Percentiles rank a stretch among this genome's conserved stretches.
Evolutionary conservation across 1,140 invertebrate genomes (phyloP).

Genomic region (Scaptomyza hsui): DNA sequence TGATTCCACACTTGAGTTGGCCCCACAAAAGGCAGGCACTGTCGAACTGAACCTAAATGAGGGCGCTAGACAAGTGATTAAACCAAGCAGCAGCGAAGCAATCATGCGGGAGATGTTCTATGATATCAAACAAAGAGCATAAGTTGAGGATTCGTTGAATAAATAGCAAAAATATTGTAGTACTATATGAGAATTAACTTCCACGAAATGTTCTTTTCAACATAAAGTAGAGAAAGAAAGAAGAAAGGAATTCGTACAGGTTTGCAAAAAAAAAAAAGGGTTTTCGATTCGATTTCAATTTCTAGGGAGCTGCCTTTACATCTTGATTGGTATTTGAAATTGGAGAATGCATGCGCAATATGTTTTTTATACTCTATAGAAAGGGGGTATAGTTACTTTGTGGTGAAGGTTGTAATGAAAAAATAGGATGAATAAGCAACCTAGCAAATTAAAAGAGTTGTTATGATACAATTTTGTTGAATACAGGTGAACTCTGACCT

Average conservation of each 20-base stretch:
- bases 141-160: constrained; percentile 29
- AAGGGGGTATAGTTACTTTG: neutral
- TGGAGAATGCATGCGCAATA: constrained; percentile 60
- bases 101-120: constrained; percentile 63
- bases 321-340: constrained; percentile 28
- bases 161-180: constrained; percentile 58
- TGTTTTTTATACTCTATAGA: constrained; percentile 39
- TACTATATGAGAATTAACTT: constrained; percentile 62
- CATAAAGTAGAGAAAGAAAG: constrained; percentile 15
- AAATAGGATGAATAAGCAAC: too few relatives aligned
- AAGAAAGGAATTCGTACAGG: constrained; percentile 23
- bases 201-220: constrained; percentile 61
- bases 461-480: too few relatives aligned
- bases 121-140: constrained; percentile 39
- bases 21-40: constrained; percentile 4
- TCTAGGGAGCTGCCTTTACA: constrained; percentile 58
- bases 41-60: constrained; percentile 6
- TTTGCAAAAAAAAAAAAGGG: constrained; percentile 48
- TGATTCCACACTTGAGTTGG: constrained; percentile 32
- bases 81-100: constrained; percentile 12
- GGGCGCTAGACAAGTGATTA: constrained; percentile 44
- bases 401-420: neutral
- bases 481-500: too few relatives aligned
- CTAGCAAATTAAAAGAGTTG: too few relatives aligned
- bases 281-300: constrained; percentile 45